Conservation (phyloP, 2,113 vertebrate species). For the Centropus unirufus region DNA sequence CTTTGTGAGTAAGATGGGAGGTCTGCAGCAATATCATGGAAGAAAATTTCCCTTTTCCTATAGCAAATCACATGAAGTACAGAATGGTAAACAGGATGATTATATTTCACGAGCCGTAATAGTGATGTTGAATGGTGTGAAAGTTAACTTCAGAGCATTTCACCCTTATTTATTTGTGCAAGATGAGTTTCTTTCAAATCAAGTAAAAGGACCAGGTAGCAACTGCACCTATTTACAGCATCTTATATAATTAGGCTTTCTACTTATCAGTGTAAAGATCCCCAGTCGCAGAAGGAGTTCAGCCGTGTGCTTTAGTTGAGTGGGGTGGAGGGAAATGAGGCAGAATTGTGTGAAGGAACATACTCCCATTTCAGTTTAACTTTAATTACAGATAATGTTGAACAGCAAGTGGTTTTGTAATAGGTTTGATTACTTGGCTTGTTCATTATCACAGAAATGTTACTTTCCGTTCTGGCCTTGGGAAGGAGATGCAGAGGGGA, state of each 20-base stretch:
- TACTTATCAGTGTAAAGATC: background rate
- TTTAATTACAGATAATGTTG: constrained; percentile 36
- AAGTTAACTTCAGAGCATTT: background rate
- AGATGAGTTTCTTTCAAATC: background rate
- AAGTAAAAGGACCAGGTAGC: background rate
- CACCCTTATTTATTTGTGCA: background rate
- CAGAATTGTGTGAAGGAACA: background rate
- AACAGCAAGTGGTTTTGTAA: background rate
- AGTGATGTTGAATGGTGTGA: background rate
- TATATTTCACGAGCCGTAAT: background rate
- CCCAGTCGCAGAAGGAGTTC: background rate
- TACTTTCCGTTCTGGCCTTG: background rate
- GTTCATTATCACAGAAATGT: background rate
- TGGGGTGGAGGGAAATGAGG: background rate
- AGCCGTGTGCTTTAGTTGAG: background rate
- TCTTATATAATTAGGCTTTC: background rate
- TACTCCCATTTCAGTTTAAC: constrained; percentile 32
- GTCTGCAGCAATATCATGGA: background rate
- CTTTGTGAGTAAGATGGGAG: background rate
- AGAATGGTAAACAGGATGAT: background rate
- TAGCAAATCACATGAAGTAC: background rate
- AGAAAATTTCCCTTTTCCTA: background rate
- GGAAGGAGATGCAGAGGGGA: background rate
- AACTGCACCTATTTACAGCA: background rate
- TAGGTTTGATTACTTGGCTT: constrained; percentile 27